These are phyloP conservation scores for Hypomesus transpacificus DNA, from an alignment of 2,113 vertebrate species.

Conservation along the genomic window DNA sequence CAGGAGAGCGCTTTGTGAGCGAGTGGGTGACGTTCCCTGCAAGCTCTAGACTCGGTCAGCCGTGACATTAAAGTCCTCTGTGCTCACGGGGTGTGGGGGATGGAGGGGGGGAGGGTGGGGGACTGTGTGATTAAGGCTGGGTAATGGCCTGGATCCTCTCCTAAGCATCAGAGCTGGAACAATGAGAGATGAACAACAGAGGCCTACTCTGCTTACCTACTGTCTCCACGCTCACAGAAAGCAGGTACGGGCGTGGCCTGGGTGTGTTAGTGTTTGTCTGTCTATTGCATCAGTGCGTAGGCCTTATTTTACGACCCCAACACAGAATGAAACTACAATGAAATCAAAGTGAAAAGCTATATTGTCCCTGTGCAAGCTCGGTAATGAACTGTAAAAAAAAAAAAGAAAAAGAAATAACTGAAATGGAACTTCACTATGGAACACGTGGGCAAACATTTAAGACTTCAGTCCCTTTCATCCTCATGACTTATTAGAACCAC, in stretches of 20 bases:
- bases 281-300: not conserved
- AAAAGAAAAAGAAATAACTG: not conserved
- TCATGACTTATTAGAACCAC: not conserved
- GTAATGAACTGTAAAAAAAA: not conserved
- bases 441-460: not conserved
- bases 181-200: not conserved
- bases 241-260: not conserved
- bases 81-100: not conserved
- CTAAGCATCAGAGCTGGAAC: not conserved
- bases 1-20: not conserved
- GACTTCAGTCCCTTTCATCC: not conserved
- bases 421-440: not conserved
- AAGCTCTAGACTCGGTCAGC: not conserved
- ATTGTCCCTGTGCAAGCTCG: not conserved
- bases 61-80: not conserved
- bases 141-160: not conserved
- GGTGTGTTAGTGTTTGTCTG: not conserved
- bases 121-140: not conserved
- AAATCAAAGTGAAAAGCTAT: not conserved
- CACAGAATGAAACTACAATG: not conserved
- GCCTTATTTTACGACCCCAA: not conserved
- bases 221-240: not conserved
- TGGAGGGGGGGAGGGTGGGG: not conserved
- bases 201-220: conserved; percentile 4
- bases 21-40: not conserved